Percentiles rank a stretch among this genome's conserved stretches.
phyloP scores from a whole-genome alignment of 2,888 invertebrate genomes.

The Anarsia innoxiella region DNA sequence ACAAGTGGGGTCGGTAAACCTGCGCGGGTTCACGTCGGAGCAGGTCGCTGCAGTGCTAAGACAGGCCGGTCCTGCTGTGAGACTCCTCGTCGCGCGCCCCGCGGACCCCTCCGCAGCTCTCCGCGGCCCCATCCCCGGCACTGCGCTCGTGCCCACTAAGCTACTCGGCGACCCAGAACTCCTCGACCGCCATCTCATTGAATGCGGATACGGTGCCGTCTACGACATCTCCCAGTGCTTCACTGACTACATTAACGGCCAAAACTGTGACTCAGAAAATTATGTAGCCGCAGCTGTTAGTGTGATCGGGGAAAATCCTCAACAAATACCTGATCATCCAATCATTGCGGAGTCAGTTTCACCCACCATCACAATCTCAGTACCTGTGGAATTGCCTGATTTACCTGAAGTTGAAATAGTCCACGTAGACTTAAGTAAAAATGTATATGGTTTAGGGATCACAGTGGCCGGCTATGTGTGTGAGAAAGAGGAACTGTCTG shows the following conservation, averaged over 20 bases:
- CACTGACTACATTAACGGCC: conserved; percentile 50
- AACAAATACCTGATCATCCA: conserved; percentile 55
- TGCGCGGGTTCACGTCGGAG: conserved; percentile 97
- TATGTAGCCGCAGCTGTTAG: conserved; percentile 61
- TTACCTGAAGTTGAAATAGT: conserved; percentile 93
- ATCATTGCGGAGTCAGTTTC: conserved; percentile 49
- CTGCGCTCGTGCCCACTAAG: conserved; percentile 94
- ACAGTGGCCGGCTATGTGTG: conserved; percentile 98
- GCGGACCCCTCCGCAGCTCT: conserved; percentile 90
- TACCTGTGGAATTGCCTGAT: conserved; percentile 74
- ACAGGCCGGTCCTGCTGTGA: conserved; percentile 87
- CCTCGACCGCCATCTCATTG: conserved; percentile 88
- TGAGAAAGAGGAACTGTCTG: conserved; percentile 98
- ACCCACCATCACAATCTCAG: conserved; percentile 65
- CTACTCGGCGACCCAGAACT: conserved; percentile 93
- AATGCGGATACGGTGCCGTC: conserved; percentile 81
- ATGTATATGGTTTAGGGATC: conserved; percentile 93
- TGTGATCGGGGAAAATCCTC: conserved; percentile 60
- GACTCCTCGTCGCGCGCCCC: conserved; percentile 94
- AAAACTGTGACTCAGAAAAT: conserved; percentile 43
- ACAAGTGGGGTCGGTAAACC: conserved; percentile 95
- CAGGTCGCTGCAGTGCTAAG: conserved; percentile 83
- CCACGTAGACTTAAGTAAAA: conserved; percentile 92
- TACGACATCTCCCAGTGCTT: conserved; percentile 64
- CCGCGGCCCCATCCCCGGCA: conserved; percentile 84